Conservation (phyloP, 2,113 vertebrate species). For the Labeo rohita region DNA sequence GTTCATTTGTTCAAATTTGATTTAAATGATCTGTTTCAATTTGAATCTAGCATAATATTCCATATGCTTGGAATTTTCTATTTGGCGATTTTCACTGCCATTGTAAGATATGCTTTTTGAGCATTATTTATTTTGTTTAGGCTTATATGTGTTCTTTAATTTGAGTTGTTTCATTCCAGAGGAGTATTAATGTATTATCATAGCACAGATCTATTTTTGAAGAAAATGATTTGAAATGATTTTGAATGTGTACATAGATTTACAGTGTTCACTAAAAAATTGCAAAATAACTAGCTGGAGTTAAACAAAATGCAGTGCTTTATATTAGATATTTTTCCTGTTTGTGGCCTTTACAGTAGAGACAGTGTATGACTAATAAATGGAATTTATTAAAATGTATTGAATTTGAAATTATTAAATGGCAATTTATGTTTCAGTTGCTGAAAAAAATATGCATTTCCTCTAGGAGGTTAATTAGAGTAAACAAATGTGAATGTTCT, state of each 20-base stretch:
- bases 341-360: background rate
- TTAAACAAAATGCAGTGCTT: background rate
- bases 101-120: constrained; percentile 7
- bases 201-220: constrained; percentile 23
- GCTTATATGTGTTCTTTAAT: background rate
- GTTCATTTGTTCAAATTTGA: background rate
- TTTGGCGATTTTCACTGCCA: background rate
- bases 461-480: background rate
- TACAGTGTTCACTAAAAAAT: background rate
- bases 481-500: background rate
- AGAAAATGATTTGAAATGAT: background rate
- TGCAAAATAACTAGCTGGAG: background rate
- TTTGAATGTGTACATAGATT: background rate
- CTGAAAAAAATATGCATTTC: too few species aligned
- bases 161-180: background rate
- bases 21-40: background rate
- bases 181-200: background rate
- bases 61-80: background rate
- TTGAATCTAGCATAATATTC: background rate
- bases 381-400: background rate
- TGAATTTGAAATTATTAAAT: background rate
- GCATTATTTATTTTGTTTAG: constrained; percentile 4
- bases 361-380: background rate
- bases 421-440: background rate
- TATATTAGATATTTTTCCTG: background rate